Percentiles rank a stretch among this genome's conserved stretches.
phyloP scores from a whole-genome alignment of 1,140 invertebrate species.

The Whitmania pigra region DNA sequence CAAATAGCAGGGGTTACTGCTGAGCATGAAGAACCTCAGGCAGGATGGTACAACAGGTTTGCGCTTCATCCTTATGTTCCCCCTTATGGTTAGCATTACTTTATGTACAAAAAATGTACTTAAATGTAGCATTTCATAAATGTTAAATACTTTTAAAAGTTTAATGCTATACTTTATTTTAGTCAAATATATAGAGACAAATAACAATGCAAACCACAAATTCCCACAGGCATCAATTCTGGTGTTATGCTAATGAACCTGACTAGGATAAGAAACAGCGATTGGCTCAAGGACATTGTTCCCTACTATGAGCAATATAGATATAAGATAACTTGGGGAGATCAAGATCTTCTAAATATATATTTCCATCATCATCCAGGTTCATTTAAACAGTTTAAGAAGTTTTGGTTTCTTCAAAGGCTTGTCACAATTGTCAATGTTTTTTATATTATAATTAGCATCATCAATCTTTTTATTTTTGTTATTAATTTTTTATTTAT shows the following conservation, averaged over 20 bases:
- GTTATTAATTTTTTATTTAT: too few species aligned
- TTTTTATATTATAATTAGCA: too few species aligned
- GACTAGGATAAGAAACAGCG: slow-evolving; percentile 70
- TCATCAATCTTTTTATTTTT: too few species aligned
- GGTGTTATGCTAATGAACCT: slow-evolving; percentile 95
- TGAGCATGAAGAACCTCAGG: slow-evolving; percentile 77
- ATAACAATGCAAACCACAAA: neutral
- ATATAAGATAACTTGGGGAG: slow-evolving; percentile 82
- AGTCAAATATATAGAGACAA: neutral
- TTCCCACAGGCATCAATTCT: slow-evolving; percentile 68
- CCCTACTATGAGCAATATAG: slow-evolving; percentile 73
- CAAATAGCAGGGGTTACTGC: slow-evolving; percentile 75
- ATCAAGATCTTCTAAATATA: slow-evolving; percentile 93
- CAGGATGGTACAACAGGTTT: slow-evolving; percentile 90
- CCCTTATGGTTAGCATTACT: slow-evolving; percentile 53
- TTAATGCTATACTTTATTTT: neutral
- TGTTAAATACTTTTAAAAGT: too few species aligned
- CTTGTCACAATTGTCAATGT: too few species aligned
- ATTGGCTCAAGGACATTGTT: slow-evolving; percentile 68
- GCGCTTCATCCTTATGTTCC: slow-evolving; percentile 87
- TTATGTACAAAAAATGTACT: too few species aligned
- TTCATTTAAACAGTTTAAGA: slow-evolving; percentile 30
- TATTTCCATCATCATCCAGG: slow-evolving; percentile 78
- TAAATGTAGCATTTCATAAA: too few species aligned
- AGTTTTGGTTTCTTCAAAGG: too few species aligned